Conservation (phyloP, 1,140 invertebrate genomes). For the Pomacea maculata region DNA sequence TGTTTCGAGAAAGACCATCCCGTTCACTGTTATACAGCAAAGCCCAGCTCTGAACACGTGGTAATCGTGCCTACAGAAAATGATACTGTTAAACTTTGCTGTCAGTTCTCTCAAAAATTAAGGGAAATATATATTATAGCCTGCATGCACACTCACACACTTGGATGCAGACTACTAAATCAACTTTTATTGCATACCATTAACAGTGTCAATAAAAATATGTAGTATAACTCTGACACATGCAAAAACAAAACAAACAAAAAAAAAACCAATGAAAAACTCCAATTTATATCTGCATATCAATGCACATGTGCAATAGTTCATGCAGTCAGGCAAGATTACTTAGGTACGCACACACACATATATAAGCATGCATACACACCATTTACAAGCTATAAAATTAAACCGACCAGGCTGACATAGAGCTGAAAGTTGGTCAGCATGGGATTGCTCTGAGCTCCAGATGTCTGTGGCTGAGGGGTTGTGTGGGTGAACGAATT, state of each 20-base stretch:
- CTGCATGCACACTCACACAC: background rate
- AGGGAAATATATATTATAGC: too few species aligned
- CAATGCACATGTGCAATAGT: background rate
- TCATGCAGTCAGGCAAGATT: background rate
- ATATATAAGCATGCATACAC: background rate
- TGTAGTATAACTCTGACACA: too few species aligned
- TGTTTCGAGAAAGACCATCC: slow-evolving; percentile 85
- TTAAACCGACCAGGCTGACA: slow-evolving; percentile 11
- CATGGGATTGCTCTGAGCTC: slow-evolving; percentile 26
- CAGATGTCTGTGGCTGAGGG: slow-evolving; percentile 27
- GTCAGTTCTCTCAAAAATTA: too few species aligned
- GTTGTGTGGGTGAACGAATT: slow-evolving; percentile 38
- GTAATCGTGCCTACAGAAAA: slow-evolving; percentile 49
- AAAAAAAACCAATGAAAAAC: too few species aligned
- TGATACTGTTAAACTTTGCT: background rate
- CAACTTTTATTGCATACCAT: background rate
- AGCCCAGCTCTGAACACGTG: slow-evolving; percentile 73
- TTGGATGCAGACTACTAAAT: background rate
- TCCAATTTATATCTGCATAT: too few species aligned
- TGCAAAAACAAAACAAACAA: too few species aligned
- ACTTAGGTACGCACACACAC: too few species aligned
- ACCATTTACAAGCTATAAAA: background rate
- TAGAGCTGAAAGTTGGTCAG: slow-evolving; percentile 12
- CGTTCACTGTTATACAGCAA: slow-evolving; percentile 83
- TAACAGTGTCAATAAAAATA: too few species aligned